Conservation (phyloP, 2,113 vertebrate genomes). For the Zingel zingel region DNA sequence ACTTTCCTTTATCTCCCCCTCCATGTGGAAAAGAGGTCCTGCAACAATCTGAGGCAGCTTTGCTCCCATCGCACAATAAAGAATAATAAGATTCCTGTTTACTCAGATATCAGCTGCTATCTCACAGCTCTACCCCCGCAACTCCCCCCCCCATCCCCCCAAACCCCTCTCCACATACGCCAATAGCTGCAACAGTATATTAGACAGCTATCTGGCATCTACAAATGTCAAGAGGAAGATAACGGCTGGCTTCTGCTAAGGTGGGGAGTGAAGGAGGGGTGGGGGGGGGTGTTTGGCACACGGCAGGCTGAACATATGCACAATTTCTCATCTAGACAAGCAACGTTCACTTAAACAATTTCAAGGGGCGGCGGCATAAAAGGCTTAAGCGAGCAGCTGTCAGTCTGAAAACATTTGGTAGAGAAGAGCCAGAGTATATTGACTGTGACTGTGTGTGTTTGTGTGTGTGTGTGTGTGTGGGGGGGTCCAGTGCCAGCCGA, state of each 20-base stretch:
- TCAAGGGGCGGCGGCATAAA: neutral
- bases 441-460: neutral
- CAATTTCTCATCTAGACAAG: constrained; percentile 10
- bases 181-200: constrained; percentile 86
- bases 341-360: constrained; percentile 53
- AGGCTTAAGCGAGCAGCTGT: constrained; percentile 40
- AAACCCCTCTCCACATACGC: constrained; percentile 53
- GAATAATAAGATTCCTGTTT: constrained; percentile 94
- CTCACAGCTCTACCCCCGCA: constrained; percentile 78
- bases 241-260: constrained; percentile 52
- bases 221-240: constrained; percentile 91
- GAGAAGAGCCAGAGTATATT: constrained; percentile 10
- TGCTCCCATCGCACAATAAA: constrained; percentile 88
- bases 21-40: constrained; percentile 86
- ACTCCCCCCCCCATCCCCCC: neutral
- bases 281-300: neutral
- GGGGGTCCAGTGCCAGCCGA: neutral
- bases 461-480: neutral
- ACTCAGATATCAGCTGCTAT: constrained; percentile 94
- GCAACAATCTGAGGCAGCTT: constrained; percentile 84
- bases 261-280: constrained; percentile 30
- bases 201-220: constrained; percentile 92
- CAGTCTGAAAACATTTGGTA: constrained; percentile 34
- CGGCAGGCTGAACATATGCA: constrained; percentile 42
- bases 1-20: constrained; percentile 87